These are phyloP conservation scores for Perithous albicinctus DNA, from an alignment of 2,888 invertebrate genomes.

Conservation along the genomic window DNA sequence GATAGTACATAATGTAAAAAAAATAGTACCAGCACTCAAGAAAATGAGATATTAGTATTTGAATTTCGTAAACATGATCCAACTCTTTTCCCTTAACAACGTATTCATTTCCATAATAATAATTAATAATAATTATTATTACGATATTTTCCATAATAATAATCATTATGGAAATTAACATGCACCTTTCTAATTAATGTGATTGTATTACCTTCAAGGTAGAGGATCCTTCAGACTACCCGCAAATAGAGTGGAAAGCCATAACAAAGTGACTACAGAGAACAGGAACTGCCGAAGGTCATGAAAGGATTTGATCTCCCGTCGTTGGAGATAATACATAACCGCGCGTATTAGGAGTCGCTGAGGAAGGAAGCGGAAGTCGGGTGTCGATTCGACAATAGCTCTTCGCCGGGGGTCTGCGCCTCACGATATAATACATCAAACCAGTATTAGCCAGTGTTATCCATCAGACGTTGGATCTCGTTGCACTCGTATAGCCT, in stretches of 20 bases:
- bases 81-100: too few relatives aligned
- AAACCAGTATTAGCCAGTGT: conserved; percentile 1
- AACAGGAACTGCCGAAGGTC: conserved; percentile 28
- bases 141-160: too few relatives aligned
- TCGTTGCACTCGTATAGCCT: conserved; percentile 33
- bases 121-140: too few relatives aligned
- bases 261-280: not conserved
- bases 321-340: not conserved
- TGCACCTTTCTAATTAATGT: not conserved
- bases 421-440: not conserved
- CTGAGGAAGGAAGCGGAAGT: conserved; percentile 56
- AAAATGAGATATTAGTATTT: too few relatives aligned
- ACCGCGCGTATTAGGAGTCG: conserved; percentile 17
- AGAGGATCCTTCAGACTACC: not conserved
- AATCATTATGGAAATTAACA: not conserved
- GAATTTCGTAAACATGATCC: too few relatives aligned
- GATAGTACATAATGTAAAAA: too few relatives aligned
- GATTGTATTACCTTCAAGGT: conserved; percentile 36
- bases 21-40: too few relatives aligned
- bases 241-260: not conserved
- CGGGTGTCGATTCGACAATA: conserved; percentile 48
- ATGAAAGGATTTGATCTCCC: conserved; percentile 53
- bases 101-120: too few relatives aligned
- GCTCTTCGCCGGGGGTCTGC: conserved; percentile 7
- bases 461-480: not conserved